Evolutionary conservation across 2,888 invertebrate genomes (phyloP), one percentile per base, ranked within the genome.

Genomic region (Rhagium mordax): DNA sequence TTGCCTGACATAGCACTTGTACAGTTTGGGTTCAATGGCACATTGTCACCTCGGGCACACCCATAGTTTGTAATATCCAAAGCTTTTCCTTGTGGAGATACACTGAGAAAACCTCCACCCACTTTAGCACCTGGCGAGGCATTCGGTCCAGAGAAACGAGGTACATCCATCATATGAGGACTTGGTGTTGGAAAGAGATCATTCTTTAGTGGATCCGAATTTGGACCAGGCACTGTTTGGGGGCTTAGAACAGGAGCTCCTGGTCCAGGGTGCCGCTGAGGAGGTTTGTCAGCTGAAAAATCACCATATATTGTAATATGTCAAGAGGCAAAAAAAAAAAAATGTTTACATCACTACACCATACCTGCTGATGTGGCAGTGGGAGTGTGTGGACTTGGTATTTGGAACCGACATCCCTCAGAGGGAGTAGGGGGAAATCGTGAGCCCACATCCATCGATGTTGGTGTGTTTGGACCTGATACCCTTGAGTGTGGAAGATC

Each of bases 21-120:
- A 78, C 91, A 91, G 80, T 93, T 92, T 0, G 93, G 93, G 87
- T 93, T 93, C 49, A 93, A 84, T 53, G 93, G 93, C 71, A 93
- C 89, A 83, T 93, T 92, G 81, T 92, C 92, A 1, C 90, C 87
- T 27, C 91, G 88, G 20, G 88, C 88, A 77, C 88, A 88, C 79
- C 86, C 85, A 72, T 87, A 87, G 74, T 85, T 86, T n/a, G 87
- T 86, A 71, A 88, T 81, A 78, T 88, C 88, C 76, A 87, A 76
- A 4, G 87, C 86, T 76, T 87, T 87, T 20, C 87, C 87, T 74
- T 85, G 85, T 5, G 88, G 86, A 6, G 89, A 87, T 60, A 88
- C 87, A 62, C 88, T 86, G 72, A 89, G 88, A 79, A 88, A 88
- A 74, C 86, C 85, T 71, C 88, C 87, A 79, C 84, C 85, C 83